phyloP scores from a whole-genome alignment of 1,140 invertebrate genomes.

The Venturia canescens region DNA sequence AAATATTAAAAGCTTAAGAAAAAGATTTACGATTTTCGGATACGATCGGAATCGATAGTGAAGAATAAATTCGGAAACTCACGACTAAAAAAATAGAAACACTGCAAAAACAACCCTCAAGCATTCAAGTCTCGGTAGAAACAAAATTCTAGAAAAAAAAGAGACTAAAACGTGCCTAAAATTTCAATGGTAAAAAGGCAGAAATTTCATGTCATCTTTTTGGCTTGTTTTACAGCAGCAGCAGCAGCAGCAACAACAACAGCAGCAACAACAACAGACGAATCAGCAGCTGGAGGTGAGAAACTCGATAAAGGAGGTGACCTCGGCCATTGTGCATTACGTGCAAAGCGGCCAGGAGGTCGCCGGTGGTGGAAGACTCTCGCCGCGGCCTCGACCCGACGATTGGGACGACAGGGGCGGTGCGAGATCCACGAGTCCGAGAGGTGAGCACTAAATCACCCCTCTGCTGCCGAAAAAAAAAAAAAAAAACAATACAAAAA shows the following conservation, averaged over 20 bases:
- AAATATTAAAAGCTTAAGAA: not conserved
- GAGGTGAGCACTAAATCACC: conserved; percentile 76
- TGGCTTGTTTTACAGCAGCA: not conserved
- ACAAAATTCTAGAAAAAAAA: no score
- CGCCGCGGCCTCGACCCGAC: conserved; percentile 72
- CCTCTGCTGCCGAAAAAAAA: conserved; percentile 62
- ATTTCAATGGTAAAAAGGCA: no score
- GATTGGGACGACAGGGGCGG: conserved; percentile 74
- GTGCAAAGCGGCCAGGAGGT: conserved; percentile 85
- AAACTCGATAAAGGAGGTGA: conserved; percentile 93
- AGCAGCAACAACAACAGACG: conserved; percentile 62
- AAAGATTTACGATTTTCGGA: not conserved
- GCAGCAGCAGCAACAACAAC: conserved; percentile 53
- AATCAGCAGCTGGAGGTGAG: conserved; percentile 87
- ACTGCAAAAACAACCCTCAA: no score
- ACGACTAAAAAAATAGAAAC: no score
- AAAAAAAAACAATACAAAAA: conserved; percentile 57
- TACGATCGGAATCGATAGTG: no score
- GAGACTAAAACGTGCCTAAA: no score
- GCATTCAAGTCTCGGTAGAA: no score
- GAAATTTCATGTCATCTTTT: not conserved
- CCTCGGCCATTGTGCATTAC: conserved; percentile 94
- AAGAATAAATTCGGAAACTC: no score
- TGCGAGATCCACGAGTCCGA: conserved; percentile 74
- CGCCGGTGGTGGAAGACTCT: conserved; percentile 70